Conservation (phyloP, 2,797 vertebrate genomes). For the Melanotaenia trifasciata region DNA sequence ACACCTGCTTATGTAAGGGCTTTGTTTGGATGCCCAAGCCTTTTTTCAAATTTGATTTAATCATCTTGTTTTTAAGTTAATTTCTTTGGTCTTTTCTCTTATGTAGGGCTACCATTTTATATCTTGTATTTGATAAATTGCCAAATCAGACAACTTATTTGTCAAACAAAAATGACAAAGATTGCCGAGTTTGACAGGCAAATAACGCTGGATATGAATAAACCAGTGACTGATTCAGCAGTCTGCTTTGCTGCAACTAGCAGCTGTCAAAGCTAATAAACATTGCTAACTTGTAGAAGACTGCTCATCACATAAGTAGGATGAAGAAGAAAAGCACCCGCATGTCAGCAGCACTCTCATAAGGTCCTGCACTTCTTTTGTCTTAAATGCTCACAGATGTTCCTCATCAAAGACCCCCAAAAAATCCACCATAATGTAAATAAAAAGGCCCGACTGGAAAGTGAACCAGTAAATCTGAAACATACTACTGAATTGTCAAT, state of each 20-base stretch:
- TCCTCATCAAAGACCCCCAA: slow-evolving; percentile 58
- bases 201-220: slow-evolving; percentile 2
- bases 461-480: slow-evolving; percentile 73
- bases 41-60: slow-evolving; percentile 24
- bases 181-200: slow-evolving; percentile 2
- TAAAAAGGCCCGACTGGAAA: slow-evolving; percentile 65
- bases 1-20: slow-evolving; percentile 10
- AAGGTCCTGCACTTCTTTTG: slow-evolving; percentile 54
- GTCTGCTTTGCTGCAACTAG: slow-evolving; percentile 23
- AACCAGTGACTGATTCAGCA: not conserved
- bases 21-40: slow-evolving; percentile 7
- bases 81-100: not conserved
- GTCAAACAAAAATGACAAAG: not conserved
- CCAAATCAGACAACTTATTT: not conserved
- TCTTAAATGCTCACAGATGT: slow-evolving; percentile 80
- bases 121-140: slow-evolving; percentile 2
- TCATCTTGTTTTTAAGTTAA: not conserved
- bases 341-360: slow-evolving; percentile 50
- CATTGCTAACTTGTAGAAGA: slow-evolving; percentile 22
- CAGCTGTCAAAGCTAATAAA: slow-evolving; percentile 27
- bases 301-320: slow-evolving; percentile 18
- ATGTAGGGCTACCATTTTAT: not conserved
- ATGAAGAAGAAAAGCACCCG: slow-evolving; percentile 40
- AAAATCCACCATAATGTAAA: slow-evolving; percentile 68
- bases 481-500: slow-evolving; percentile 66